Conservation (phyloP, 2,888 invertebrate species). For the Caenorhabditis uteleia region DNA sequence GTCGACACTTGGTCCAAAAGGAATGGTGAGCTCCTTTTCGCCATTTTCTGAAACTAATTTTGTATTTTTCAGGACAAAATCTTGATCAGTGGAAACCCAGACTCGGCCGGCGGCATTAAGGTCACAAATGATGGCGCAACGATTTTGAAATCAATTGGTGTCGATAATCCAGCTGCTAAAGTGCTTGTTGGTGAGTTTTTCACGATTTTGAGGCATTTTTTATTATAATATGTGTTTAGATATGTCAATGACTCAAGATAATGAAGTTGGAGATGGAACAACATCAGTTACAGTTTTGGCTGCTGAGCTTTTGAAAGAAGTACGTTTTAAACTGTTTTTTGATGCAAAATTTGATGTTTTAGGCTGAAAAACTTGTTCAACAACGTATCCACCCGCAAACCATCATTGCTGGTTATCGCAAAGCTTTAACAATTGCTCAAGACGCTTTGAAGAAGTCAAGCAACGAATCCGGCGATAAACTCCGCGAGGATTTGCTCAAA, state of each 20-base stretch:
- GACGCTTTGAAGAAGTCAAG: slow-evolving; percentile 82
- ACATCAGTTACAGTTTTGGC: slow-evolving; percentile 97
- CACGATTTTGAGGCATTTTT: no score
- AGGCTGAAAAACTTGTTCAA: slow-evolving; percentile 90
- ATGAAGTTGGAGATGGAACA: slow-evolving; percentile 99
- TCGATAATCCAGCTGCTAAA: slow-evolving; percentile 98
- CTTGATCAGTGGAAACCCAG: slow-evolving; percentile 70
- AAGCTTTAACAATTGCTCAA: slow-evolving; percentile 83
- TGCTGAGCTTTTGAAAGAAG: slow-evolving; percentile 85
- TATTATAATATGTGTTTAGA: slow-evolving; percentile 75
- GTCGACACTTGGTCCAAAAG: slow-evolving; percentile 96
- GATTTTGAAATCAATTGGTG: slow-evolving; percentile 91
- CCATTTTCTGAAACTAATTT: not conserved
- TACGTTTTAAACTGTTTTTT: no score
- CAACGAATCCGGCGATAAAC: slow-evolving; percentile 79
- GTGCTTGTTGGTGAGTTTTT: no score
- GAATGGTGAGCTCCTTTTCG: slow-evolving; percentile 79
- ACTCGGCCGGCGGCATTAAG: slow-evolving; percentile 76
- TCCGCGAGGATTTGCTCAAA: slow-evolving; percentile 88
- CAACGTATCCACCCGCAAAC: slow-evolving; percentile 97
- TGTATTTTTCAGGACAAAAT: slow-evolving; percentile 73
- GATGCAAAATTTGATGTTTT: slow-evolving; percentile 49
- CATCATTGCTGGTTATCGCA: slow-evolving; percentile 92
- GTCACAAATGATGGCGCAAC: slow-evolving; percentile 99
- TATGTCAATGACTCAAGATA: slow-evolving; percentile 97